Conservation (phyloP, 2,113 vertebrate genomes). For the Sebastes fasciatus region DNA sequence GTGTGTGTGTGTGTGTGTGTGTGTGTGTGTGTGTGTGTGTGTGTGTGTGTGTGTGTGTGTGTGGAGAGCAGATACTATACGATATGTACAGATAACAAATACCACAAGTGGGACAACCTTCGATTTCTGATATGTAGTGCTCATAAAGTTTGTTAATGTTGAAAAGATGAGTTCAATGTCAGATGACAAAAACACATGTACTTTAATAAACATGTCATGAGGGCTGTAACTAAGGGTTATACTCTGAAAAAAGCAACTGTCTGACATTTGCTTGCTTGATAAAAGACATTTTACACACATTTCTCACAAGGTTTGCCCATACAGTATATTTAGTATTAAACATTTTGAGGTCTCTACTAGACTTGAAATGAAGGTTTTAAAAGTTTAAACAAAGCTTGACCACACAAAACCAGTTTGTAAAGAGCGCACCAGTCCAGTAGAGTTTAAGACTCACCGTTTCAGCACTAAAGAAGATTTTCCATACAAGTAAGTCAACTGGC, state of each 20-base stretch:
- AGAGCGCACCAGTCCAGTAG: neutral
- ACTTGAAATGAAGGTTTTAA: neutral
- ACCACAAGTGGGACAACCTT: neutral
- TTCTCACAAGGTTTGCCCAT: neutral
- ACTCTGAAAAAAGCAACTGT: neutral
- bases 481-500: neutral
- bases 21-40: neutral
- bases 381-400: neutral
- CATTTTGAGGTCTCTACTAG: neutral
- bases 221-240: neutral
- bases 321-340: too few species aligned
- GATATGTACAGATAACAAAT: neutral
- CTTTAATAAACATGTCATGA: neutral
- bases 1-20: neutral
- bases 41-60: conserved; percentile 1
- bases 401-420: neutral
- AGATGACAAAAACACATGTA: neutral
- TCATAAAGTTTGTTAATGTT: neutral
- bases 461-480: neutral
- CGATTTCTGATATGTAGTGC: neutral
- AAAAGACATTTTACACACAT: neutral
- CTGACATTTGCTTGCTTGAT: neutral
- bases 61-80: neutral
- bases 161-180: neutral
- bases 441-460: neutral